These are phyloP conservation scores for Netelia inedita DNA, from an alignment of 2,888 invertebrate species.

Conservation along the genomic window DNA sequence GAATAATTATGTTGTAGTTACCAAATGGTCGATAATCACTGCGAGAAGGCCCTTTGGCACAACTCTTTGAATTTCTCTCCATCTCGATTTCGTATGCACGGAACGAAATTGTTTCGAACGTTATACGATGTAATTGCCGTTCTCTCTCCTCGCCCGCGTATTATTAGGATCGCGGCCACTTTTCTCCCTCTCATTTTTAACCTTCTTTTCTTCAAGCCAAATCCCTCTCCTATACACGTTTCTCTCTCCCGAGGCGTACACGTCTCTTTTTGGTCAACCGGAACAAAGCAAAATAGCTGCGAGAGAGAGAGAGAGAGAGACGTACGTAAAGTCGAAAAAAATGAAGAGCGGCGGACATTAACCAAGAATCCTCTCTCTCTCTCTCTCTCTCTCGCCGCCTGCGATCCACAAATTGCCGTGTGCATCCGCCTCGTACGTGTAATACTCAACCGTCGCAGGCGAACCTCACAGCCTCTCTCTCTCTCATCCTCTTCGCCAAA, in stretches of 20 bases:
- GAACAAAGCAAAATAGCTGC: constrained; percentile 62
- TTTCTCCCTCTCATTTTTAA: constrained; percentile 23
- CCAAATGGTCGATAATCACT: constrained; percentile 20
- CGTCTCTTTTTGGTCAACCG: constrained; percentile 50
- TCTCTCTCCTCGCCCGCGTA: constrained; percentile 18
- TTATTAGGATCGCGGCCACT: constrained; percentile 41
- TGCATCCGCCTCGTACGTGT: constrained; percentile 15
- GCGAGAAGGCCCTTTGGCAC: background rate
- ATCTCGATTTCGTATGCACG: constrained; percentile 23
- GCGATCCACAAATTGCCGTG: constrained; percentile 70
- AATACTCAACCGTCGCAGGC: background rate
- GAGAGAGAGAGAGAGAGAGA: constrained; percentile 7
- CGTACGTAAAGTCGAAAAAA: constrained; percentile 16
- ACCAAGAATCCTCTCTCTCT: constrained; percentile 11
- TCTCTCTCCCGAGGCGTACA: constrained; percentile 13
- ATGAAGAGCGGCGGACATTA: constrained; percentile 5
- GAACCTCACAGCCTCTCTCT: background rate
- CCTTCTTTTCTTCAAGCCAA: background rate
- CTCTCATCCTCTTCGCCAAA: background rate
- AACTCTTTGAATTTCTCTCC: background rate
- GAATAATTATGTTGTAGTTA: constrained; percentile 45
- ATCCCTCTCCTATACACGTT: background rate
- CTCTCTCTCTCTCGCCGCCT: constrained; percentile 62
- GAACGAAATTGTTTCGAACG: constrained; percentile 48
- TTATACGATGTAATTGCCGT: constrained; percentile 45